phyloP scores from a whole-genome alignment of 2,888 invertebrate genomes.

The Trichopria drosophilae region DNA sequence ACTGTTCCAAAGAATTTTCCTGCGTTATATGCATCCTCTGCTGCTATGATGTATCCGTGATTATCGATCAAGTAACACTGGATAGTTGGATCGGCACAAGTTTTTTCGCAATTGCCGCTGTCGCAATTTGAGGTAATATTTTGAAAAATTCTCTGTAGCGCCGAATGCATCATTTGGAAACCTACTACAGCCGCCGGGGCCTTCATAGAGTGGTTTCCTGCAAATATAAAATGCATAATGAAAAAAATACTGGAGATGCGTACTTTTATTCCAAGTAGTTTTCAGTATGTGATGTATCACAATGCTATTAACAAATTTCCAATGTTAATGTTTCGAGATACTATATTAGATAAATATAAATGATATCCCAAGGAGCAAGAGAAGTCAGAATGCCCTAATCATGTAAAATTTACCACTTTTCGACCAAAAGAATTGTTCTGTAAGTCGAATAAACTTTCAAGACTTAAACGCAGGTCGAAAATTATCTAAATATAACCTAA shows the following conservation, averaged over 20 bases:
- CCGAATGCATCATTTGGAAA: conserved; percentile 80
- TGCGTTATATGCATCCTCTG: conserved; percentile 71
- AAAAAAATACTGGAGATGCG: conserved; percentile 2
- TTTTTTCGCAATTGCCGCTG: conserved; percentile 52
- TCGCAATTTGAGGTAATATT: conserved; percentile 71
- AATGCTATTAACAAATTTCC: not conserved
- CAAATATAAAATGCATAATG: not conserved
- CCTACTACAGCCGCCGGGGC: conserved; percentile 65
- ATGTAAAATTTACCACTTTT: too few relatives aligned
- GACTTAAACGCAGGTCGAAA: too few relatives aligned
- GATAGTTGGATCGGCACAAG: conserved; percentile 68
- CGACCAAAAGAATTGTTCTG: too few relatives aligned
- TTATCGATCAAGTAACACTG: conserved; percentile 87
- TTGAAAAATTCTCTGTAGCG: conserved; percentile 75
- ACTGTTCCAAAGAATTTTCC: conserved; percentile 88
- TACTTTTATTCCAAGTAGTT: conserved; percentile 3
- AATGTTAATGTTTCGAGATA: too few relatives aligned
- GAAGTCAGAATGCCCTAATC: too few relatives aligned
- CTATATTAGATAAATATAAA: too few relatives aligned
- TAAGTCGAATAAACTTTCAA: too few relatives aligned
- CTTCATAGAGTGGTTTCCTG: conserved; percentile 48
- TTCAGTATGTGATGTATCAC: too few relatives aligned
- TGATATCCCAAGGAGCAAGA: too few relatives aligned
- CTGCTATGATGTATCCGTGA: conserved; percentile 84
- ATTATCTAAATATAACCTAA: too few relatives aligned